Base-by-base conservation (phyloP, 2,797 vertebrate genomes). In the Ibycter americanus region DNA sequence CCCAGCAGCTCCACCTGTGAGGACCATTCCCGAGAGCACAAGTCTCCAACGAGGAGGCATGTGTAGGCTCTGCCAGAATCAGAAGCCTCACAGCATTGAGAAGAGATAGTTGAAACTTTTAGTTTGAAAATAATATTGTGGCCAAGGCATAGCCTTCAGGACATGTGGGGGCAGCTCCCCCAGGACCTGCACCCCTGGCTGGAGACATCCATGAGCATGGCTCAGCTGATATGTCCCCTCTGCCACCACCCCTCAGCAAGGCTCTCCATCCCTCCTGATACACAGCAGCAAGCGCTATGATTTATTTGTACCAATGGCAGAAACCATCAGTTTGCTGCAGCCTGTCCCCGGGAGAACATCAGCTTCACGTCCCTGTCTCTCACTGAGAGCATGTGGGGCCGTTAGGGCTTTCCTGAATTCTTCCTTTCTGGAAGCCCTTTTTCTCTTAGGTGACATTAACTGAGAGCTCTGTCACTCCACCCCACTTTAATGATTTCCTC, bases 401-500 rank as follows among this genome's bases (percentile, higher is more conserved):
- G 0, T 55, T 7, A 55, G 38, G 32, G 6, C 40, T 79, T 86
- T 42, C 83, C 87, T 62, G 62, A 87, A 92, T 72, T 67, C 63
- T 77, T 90, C 86, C 52, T 90, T 94, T 93, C 87, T 90, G 56
- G 56, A 93, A 77, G 74, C 49, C 40, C 42, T 83, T 94, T 93
- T 78, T 76, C 85, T 93, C 44, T 40, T 19, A 61, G 91, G 80
- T 89, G 96, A 87, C 74, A 76, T 38, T 52, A 62, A 72, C 55
- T 1, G 4, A 2, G 27, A 67, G 32, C 36, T 72, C 74, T 76
- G 65, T 92, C 94, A 54, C 97, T 84, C 83, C 87, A 83, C 97
- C 96, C 96, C 82, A 15, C 88, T 83, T 93, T 95, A 98, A 98
- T 78, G 65, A 97, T 94, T 98, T 98, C 97, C 97, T 96, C 85